Percentiles rank a stretch among this genome's conserved stretches.
Evolutionary conservation across 2,888 invertebrate species (phyloP).

Genomic region (Blera fallax): DNA sequence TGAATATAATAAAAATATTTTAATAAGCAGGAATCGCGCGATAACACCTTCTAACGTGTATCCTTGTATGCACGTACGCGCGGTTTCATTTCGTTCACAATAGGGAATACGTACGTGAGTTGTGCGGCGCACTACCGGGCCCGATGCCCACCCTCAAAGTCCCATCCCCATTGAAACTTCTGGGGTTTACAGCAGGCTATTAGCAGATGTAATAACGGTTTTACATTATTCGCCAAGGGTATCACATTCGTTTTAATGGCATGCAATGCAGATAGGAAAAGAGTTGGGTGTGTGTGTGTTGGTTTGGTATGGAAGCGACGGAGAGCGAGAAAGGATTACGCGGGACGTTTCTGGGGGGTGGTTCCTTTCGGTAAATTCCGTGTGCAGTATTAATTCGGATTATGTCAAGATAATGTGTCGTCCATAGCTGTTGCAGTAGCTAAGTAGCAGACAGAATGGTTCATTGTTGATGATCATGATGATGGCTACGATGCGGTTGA

Average conservation of each 20-base stretch:
- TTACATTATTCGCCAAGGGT: slow-evolving; percentile 71
- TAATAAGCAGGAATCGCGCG: slow-evolving; percentile 63
- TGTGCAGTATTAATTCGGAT: slow-evolving; percentile 71
- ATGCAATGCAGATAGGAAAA: slow-evolving; percentile 63
- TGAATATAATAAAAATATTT: slow-evolving; percentile 68
- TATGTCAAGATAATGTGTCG: slow-evolving; percentile 70
- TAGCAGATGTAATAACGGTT: slow-evolving; percentile 71
- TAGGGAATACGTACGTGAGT: not conserved
- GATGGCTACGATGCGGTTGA: slow-evolving; percentile 62
- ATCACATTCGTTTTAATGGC: slow-evolving; percentile 69
- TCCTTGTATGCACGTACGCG: slow-evolving; percentile 23
- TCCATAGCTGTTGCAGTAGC: slow-evolving; percentile 44
- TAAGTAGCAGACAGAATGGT: slow-evolving; percentile 46
- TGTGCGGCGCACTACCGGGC: not conserved
- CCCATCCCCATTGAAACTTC: slow-evolving; percentile 8
- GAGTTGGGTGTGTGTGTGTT: not conserved
- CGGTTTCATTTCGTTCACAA: slow-evolving; percentile 5
- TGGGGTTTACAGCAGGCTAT: slow-evolving; percentile 58
- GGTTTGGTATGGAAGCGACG: too few species aligned
- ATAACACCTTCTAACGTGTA: slow-evolving; percentile 61
- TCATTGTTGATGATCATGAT: slow-evolving; percentile 66
- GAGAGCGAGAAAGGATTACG: too few species aligned
- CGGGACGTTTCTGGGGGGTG: too few species aligned
- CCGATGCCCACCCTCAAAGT: too few species aligned
- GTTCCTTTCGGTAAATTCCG: slow-evolving; percentile 52